These are phyloP conservation scores for Eucriotettix oculatus DNA, from an alignment of 2,888 invertebrate genomes.

Conservation along the genomic window DNA sequence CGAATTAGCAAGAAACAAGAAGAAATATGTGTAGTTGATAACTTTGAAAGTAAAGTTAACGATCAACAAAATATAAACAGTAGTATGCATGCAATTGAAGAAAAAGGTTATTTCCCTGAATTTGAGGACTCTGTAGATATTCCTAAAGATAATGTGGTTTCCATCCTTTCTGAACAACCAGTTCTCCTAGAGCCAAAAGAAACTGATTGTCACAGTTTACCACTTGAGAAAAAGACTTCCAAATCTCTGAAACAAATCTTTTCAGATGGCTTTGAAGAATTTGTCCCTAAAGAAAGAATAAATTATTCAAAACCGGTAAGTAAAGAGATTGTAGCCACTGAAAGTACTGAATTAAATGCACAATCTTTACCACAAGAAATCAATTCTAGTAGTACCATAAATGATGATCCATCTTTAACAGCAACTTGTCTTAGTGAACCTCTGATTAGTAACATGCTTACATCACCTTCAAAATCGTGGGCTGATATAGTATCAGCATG, in stretches of 20 bases:
- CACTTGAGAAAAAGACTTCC: not conserved
- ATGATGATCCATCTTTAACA: conserved; percentile 27
- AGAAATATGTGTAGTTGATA: too few species aligned
- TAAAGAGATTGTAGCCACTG: not conserved
- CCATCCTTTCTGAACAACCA: too few species aligned
- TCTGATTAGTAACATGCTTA: too few species aligned
- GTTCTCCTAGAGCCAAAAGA: too few species aligned
- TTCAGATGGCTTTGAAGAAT: not conserved
- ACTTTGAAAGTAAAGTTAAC: too few species aligned
- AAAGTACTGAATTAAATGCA: not conserved
- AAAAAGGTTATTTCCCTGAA: too few species aligned
- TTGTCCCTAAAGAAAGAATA: not conserved
- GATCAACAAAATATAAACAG: too few species aligned
- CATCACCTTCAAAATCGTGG: not conserved
- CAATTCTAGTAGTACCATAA: conserved; percentile 10
- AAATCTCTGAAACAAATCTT: not conserved
- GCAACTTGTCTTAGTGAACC: not conserved
- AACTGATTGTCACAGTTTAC: too few species aligned
- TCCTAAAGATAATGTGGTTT: too few species aligned
- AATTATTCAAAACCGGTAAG: not conserved
- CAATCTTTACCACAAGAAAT: not conserved
- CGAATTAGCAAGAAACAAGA: too few species aligned
- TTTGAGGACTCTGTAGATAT: too few species aligned
- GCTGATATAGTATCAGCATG: not conserved
- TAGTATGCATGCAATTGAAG: too few species aligned